Evolutionary conservation across 2,888 invertebrate species (phyloP).

Genomic region (Parnassius smintheus): DNA sequence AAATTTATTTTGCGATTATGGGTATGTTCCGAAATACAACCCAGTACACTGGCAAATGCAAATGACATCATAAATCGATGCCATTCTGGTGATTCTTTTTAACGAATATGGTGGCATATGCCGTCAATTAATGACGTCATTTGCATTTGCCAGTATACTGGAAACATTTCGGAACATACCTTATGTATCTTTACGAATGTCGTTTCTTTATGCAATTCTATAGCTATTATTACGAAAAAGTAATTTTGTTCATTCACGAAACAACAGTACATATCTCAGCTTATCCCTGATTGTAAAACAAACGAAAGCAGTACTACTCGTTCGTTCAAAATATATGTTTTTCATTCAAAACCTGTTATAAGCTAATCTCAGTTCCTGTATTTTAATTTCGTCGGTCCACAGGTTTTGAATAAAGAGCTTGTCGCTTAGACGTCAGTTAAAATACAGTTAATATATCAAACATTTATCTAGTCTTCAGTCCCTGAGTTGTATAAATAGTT

Average conservation of each 20-base stretch:
- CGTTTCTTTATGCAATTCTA: conserved; percentile 5
- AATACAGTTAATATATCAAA: conserved; percentile 81
- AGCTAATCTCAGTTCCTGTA: conserved; percentile 74
- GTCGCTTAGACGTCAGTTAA: conserved; percentile 56
- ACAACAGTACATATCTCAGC: conserved; percentile 46
- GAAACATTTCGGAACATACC: no score
- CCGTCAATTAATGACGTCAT: no score
- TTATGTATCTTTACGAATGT: conserved; percentile 3
- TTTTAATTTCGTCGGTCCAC: conserved; percentile 66
- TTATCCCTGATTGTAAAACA: conserved; percentile 46
- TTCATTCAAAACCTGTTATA: conserved; percentile 78
- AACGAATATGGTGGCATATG: no score
- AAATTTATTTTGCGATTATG: neutral
- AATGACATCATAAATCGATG: no score
- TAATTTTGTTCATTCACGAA: conserved; percentile 35
- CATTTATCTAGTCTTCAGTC: conserved; percentile 81
- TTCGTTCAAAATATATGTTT: conserved; percentile 62
- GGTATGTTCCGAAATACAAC: no score
- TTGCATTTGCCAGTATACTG: no score
- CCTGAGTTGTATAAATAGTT: conserved; percentile 80
- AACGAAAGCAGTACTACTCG: conserved; percentile 45
- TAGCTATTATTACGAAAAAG: conserved; percentile 12
- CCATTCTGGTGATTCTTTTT: no score
- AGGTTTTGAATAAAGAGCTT: conserved; percentile 73
- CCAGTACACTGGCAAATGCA: no score